Base-by-base conservation (phyloP, 64 coral and sea anemone genomes). In the Montipora efflorescens region DNA sequence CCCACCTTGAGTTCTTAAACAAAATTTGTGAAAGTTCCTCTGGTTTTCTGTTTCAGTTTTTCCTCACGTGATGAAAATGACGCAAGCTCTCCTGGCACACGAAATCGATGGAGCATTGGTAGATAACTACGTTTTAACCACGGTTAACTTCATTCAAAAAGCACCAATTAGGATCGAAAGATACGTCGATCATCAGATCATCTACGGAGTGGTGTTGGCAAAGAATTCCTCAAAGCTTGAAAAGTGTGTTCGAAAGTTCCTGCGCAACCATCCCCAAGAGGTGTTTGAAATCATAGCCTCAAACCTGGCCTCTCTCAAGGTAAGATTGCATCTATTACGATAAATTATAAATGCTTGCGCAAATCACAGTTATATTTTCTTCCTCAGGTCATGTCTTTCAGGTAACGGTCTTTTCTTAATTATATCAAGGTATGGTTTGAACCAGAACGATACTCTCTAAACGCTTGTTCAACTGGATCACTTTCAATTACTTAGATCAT, bases 111-210 rank as follows among this genome's bases (percentile, higher is more conserved):
- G 96, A 21, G 90, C 87, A 67, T 48, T 98, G 36, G 93, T 98
- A 1, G 96, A 98, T 70, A 98, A 95, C 59, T 98, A 98, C 76
- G 93, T 98, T 86, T 90, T 95, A 59, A 93, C 96, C 58, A 92
- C 16, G 28, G 28, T 28, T 28, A 95, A 98, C 12, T 25, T 95
- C 11, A 98, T 98, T 58, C 47, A 80, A 87, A n/a, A 98, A 64
- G 81, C 87, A 23, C 93, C 93, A 85, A 95, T 98, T 74, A 95
- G 90, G 89, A 91, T 95, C 8, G 96, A 98, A 12, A 95, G 89
- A 91, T 95, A 95, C 4, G 95, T 98, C 14, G 93, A 98, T 45
- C 93, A 98, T 66, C 64, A 69, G 62, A 98, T 98, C 52, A 67
- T 49, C 8, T 98, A 95, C 77, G 96, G 86, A 52, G 90, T 89